phyloP scores from a whole-genome alignment of 2,888 invertebrate genomes.

The Synergus umbraculus region DNA sequence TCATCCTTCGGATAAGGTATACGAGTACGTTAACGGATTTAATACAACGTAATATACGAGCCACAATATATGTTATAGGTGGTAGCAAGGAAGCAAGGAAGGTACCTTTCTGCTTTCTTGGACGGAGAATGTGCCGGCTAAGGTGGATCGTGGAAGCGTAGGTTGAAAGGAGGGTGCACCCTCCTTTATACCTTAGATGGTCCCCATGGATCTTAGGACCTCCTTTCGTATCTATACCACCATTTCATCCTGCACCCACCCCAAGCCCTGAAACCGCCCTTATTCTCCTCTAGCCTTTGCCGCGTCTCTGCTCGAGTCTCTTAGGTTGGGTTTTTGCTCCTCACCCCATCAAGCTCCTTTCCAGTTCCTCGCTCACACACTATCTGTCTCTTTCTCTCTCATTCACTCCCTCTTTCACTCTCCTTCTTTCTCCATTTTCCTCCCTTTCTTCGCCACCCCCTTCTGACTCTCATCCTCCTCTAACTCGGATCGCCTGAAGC shows the following conservation, averaged over 20 bases:
- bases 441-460: slow-evolving; percentile 55
- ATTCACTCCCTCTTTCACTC: slow-evolving; percentile 32
- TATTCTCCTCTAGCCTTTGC: slow-evolving; percentile 71
- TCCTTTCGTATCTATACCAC: slow-evolving; percentile 70
- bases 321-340: slow-evolving; percentile 72
- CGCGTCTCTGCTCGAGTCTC: slow-evolving; percentile 70
- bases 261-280: slow-evolving; percentile 64
- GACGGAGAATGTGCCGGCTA: slow-evolving; percentile 45
- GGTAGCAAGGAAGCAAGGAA: slow-evolving; percentile 40
- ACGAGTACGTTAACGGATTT: slow-evolving; percentile 61
- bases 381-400: slow-evolving; percentile 44
- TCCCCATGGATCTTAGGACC: slow-evolving; percentile 72
- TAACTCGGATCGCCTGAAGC: slow-evolving; percentile 67
- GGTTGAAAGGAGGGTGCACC: slow-evolving; percentile 68
- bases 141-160: slow-evolving; percentile 55
- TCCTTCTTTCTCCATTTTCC: slow-evolving; percentile 44
- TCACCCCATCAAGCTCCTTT: slow-evolving; percentile 58
- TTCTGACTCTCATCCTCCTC: slow-evolving; percentile 54
- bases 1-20: slow-evolving; percentile 45
- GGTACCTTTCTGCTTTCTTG: slow-evolving; percentile 44
- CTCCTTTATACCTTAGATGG: slow-evolving; percentile 73
- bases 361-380: slow-evolving; percentile 40
- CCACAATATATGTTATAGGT: slow-evolving; percentile 52
- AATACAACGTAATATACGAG: slow-evolving; percentile 64
- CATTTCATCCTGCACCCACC: slow-evolving; percentile 61